Base-by-base conservation (phyloP, 2,113 vertebrate species). In the Lathamus discolor region DNA sequence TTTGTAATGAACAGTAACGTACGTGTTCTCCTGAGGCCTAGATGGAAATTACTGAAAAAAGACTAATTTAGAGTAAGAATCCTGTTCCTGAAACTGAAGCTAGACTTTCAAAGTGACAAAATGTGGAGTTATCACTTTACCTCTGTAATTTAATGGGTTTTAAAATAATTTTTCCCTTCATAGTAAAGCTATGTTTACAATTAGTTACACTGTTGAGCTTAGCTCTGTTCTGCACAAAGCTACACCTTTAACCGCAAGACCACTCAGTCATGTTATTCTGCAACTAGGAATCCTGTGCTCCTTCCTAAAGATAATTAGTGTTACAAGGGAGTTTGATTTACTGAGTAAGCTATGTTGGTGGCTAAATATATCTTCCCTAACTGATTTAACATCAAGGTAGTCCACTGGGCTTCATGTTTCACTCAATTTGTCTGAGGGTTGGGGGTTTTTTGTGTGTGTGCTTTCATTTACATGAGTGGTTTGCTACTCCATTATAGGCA, bases 391-490 rank as follows among this genome's bases (percentile, higher is more conserved):
- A 80, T 41, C 41, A 68, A 35, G 19, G 15, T 29, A 46, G 31
- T 22, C 37, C 24, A 14, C 3, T 28, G 20, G 35, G 10, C 29
- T 82, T 86, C 16, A 17, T 10, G 6, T 43, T 22, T 75, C 13
- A 43, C 13, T 39, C 9, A 29, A 4, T 48, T 68, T 20, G 27
- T 55, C 17, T 16, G 63, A 48, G 3, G 2, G 4, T 18, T 63
- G 0, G 1, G 6, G 1, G 0, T 37, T 54, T 87, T 69, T 8
- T 18, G 3, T 46, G 22, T 22, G 3, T 31, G 3, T 37, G 33
- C 55, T 79, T 78, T 22, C 35, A 25, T 69, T 92, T 62, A 28
- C 39, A 41, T 7, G 17, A 44, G 4, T 83, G 18, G 3, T 68
- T 88, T 76, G 29, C 19, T 72, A 16, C 31, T 19, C 27, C 13